Evolutionary conservation across 2,797 vertebrate genomes (phyloP).

Genomic region (Myiotriccus ornatus): DNA sequence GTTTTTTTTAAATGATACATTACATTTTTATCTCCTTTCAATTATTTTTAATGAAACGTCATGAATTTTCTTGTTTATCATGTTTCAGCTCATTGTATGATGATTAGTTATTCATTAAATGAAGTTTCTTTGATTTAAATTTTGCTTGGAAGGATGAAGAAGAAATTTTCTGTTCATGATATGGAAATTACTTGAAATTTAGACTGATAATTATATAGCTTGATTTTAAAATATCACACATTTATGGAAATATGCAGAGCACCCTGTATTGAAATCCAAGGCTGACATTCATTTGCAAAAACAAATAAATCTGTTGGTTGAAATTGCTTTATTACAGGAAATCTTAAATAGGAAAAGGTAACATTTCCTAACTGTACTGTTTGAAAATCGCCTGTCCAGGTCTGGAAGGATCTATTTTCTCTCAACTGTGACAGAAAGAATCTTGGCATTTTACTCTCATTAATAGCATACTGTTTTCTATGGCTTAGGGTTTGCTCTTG

Average conservation of each 20-base stretch:
- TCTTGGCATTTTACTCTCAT: not conserved
- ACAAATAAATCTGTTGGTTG: not conserved
- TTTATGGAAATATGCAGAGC: not conserved
- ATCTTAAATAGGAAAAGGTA: not conserved
- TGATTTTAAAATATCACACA: not conserved
- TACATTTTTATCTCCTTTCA: not conserved
- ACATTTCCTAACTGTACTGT: not conserved
- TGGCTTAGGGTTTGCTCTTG: not conserved
- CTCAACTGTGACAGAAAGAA: not conserved
- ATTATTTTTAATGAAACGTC: not conserved
- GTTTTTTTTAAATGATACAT: not conserved
- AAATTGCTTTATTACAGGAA: not conserved
- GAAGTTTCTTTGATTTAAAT: not conserved
- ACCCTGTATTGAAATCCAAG: not conserved
- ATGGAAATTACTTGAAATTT: not conserved
- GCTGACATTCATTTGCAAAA: not conserved
- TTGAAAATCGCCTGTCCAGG: not conserved
- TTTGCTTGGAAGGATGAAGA: not conserved
- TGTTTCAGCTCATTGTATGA: not conserved
- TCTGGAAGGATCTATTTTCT: not conserved
- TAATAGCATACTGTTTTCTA: not conserved
- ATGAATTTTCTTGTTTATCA: not conserved
- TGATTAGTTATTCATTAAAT: not conserved
- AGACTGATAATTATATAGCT: not conserved
- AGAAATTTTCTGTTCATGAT: not conserved